A percentile compares a stretch with the other conserved stretches of the same genome.
Evolutionary conservation across 2,888 invertebrate species (phyloP).

Genomic region (Volucella inflata): DNA sequence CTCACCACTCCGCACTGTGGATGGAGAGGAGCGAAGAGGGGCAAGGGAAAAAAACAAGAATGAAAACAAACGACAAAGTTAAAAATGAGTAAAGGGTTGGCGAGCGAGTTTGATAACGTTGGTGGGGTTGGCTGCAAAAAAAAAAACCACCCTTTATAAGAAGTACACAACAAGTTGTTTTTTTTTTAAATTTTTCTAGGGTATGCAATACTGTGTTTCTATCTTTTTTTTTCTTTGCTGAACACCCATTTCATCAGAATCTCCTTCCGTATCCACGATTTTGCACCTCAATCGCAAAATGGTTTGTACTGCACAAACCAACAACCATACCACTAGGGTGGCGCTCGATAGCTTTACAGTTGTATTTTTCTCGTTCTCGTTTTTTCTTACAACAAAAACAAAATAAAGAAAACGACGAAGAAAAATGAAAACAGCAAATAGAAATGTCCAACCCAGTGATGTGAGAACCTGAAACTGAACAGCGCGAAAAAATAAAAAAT

Average conservation of each 20-base stretch:
- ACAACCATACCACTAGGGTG: conserved; percentile 34
- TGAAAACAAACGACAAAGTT: conserved; percentile 36
- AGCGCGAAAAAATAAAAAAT: conserved; percentile 6
- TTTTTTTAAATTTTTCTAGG: conserved; percentile 30
- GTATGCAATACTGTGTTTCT: conserved; percentile 48
- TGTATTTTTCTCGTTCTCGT: conserved; percentile 56
- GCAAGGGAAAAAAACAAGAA: neutral
- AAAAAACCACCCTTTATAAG: conserved; percentile 52
- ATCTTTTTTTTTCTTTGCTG: conserved; percentile 25
- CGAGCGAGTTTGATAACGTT: neutral
- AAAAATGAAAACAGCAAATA: conserved; percentile 70
- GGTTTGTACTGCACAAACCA: conserved; percentile 21
- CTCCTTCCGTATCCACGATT: conserved; percentile 18
- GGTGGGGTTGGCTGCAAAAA: conserved; percentile 2
- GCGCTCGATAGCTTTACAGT: conserved; percentile 65
- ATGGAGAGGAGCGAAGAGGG: neutral
- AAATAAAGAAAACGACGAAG: conserved; percentile 4
- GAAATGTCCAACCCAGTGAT: conserved; percentile 67
- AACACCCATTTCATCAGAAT: conserved; percentile 50
- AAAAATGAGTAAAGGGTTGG: conserved; percentile 17
- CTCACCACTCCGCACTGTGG: conserved; percentile 30
- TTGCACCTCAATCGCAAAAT: conserved; percentile 62
- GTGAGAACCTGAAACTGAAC: conserved; percentile 19
- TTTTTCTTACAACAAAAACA: conserved; percentile 13
- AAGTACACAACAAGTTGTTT: conserved; percentile 73